Evolutionary conservation across 2,888 invertebrate genomes (phyloP).

Genomic region (Dolichopus griseipennis): DNA sequence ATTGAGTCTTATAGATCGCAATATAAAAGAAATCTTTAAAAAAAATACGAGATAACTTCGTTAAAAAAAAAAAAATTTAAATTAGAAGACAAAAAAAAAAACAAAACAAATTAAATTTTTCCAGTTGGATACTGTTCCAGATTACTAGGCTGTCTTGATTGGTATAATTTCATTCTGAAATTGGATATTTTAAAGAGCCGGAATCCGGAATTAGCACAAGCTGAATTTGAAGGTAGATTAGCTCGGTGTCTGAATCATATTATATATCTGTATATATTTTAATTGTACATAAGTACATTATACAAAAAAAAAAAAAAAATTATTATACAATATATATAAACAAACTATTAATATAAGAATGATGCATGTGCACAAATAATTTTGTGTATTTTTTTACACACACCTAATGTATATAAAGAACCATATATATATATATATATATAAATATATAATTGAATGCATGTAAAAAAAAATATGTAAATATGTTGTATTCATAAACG

Average conservation of each 20-base stretch:
- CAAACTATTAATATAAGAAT: too few species aligned
- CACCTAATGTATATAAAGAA: too few species aligned
- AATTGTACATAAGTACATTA: too few species aligned
- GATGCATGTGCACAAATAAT: not conserved
- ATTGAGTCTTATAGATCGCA: too few species aligned
- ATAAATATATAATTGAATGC: too few species aligned
- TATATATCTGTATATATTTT: not conserved
- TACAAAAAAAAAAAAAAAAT: not conserved
- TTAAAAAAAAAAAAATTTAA: too few species aligned
- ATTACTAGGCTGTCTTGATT: constrained; percentile 10
- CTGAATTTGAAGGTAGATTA: not conserved
- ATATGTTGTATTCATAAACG: too few species aligned
- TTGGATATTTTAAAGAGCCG: not conserved
- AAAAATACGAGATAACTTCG: too few species aligned
- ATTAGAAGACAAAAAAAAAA: not conserved
- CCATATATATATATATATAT: too few species aligned
- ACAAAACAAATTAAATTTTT: constrained; percentile 10
- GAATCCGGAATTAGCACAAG: not conserved
- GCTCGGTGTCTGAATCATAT: not conserved
- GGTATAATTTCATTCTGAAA: constrained; percentile 8
- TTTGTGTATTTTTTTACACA: not conserved
- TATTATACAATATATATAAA: not conserved
- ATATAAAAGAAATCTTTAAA: too few species aligned
- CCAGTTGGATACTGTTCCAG: constrained; percentile 9
- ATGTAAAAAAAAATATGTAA: too few species aligned